Percentiles rank a stretch among this genome's conserved stretches.
Conservation (phyloP, 2,888 invertebrate genomes). For the Eilema griseolum region DNA sequence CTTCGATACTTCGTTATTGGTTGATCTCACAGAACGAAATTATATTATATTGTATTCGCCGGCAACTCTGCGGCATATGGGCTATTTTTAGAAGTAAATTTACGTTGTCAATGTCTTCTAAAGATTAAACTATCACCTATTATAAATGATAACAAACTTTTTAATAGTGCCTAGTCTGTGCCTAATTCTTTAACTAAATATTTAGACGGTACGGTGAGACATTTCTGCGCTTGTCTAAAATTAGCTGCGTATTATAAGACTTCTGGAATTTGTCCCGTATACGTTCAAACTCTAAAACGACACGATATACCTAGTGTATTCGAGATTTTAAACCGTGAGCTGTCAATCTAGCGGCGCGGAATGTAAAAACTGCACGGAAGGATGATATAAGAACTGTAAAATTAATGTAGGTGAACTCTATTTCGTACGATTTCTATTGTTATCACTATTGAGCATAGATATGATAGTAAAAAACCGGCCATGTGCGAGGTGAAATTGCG, state of each 20-base stretch:
- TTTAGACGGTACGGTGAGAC: conserved; percentile 42
- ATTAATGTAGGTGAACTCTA: conserved; percentile 4
- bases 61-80: no score
- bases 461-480: not conserved
- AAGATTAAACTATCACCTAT: not conserved
- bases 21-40: no score
- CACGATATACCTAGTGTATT: conserved; percentile 23
- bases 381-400: conserved; percentile 43
- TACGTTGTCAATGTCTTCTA: not conserved
- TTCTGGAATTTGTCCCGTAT: conserved; percentile 54
- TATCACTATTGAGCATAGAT: not conserved
- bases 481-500: no score
- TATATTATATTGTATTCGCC: no score
- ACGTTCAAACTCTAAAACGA: conserved; percentile 36
- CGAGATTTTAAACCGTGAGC: conserved; percentile 15
- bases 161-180: conserved; percentile 17
- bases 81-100: not conserved
- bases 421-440: not conserved
- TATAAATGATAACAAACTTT: not conserved
- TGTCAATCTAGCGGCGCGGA: conserved; percentile 45
- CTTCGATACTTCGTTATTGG: no score
- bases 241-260: conserved; percentile 47
- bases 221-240: conserved; percentile 46
- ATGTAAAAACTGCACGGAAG: conserved; percentile 38
- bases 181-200: conserved; percentile 36